phyloP scores from a whole-genome alignment of 2,113 vertebrate genomes.

The Pelmatolapia mariae region DNA sequence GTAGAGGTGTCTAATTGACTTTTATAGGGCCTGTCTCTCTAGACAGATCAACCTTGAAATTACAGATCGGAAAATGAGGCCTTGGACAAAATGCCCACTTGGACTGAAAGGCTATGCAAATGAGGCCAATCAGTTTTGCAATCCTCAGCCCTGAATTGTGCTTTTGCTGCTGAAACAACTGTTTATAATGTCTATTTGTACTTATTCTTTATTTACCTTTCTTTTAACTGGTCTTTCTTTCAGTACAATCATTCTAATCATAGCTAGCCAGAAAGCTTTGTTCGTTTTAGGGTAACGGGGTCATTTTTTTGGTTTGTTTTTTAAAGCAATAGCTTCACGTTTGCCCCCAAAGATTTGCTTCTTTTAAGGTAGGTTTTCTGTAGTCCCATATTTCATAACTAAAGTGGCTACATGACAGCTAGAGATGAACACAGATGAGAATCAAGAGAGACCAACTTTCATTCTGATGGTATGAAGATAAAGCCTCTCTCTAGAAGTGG shows the following conservation, averaged over 20 bases:
- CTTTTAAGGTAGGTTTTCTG: background rate
- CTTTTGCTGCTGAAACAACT: background rate
- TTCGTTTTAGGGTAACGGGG: background rate
- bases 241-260: background rate
- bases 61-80: slow-evolving; percentile 5
- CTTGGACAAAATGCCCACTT: slow-evolving; percentile 15
- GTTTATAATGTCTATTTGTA: background rate
- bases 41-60: slow-evolving; percentile 37
- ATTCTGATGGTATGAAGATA: background rate
- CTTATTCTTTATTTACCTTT: background rate
- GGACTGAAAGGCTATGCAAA: slow-evolving; percentile 5
- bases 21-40: slow-evolving; percentile 19
- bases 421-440: background rate
- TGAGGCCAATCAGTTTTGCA: background rate
- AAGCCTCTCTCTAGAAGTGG: background rate
- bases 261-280: background rate
- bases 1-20: slow-evolving; percentile 19
- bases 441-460: background rate
- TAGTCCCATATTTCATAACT: background rate
- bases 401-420: background rate
- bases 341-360: background rate
- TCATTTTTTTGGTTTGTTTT: background rate
- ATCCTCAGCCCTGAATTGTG: background rate
- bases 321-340: background rate
- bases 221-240: background rate